Evolutionary conservation across 2,888 invertebrate species (phyloP), one percentile per base, ranked within the genome.

Genomic region (Pandemis heparana): DNA sequence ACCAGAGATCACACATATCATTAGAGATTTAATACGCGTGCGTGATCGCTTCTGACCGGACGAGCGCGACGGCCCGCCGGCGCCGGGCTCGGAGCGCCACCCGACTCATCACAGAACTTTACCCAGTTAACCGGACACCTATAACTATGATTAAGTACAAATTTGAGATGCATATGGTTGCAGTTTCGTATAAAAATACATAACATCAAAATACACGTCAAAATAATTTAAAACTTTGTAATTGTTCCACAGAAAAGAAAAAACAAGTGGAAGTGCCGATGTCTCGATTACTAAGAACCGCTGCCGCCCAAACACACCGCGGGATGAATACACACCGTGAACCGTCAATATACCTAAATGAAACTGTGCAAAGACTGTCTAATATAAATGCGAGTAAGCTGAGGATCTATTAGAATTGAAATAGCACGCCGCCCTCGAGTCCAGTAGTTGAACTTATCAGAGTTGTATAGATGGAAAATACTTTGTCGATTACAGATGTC

Each of bases 141-240:
- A 74, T 39, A 61, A 48, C 51, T 66, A 66, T 23, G 46, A 69
- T 84, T 89, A 89, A 89, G 89, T 89, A 89, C 88, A 85, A 78
- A 80, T 85, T 82, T 84, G 89, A 89, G 89, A 89, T 89, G 89
- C 89, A 74, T 78, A 71, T 68, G 76, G 78, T 79, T 75, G 74
- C 75, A 71, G 66, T 81, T 80, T 79, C 75, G 23, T 32, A 80
- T 79, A 79, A 83, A 78, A 83, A 83, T 82, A 75, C 74, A 76
- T 78, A 63, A 72, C 72, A 68, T 68, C 18, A 60, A 63, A 71
- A 67, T 56, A 56, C 23, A 65, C 46, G 72, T 72, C 72, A 72
- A 63, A 53, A 56, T 23, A 56, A 53, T 68, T 61, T 56, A 38
- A 72, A 72, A 67, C n/a, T 63, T 46, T 56, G 62, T 72, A 71